These are phyloP conservation scores for Pleuronectes platessa DNA, from an alignment of 2,113 vertebrate genomes.

Conservation along the genomic window DNA sequence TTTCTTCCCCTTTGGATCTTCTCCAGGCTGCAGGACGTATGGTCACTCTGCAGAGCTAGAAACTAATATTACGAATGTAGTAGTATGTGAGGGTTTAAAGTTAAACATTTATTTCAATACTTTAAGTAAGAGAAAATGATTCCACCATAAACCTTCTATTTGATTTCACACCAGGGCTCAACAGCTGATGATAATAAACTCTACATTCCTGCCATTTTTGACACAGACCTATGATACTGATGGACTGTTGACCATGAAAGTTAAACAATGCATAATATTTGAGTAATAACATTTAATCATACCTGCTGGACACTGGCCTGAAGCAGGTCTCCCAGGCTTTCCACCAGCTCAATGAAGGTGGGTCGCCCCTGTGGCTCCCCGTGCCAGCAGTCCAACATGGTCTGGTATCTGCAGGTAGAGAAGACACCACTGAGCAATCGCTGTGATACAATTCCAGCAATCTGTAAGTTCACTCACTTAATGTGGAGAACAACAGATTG, in stretches of 20 bases:
- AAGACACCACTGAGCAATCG: constrained; percentile 24
- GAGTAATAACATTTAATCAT: constrained; percentile 1
- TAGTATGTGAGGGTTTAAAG: constrained; percentile 2
- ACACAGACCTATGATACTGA: not conserved
- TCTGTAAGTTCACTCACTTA: not conserved
- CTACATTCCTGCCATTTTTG: not conserved
- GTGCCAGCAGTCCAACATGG: constrained; percentile 95
- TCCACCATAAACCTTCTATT: not conserved
- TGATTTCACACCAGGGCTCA: not conserved
- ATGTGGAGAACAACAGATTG: not conserved
- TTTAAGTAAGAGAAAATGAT: not conserved
- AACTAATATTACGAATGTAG: not conserved
- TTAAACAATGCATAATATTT: not conserved
- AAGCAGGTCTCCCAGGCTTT: constrained; percentile 91
- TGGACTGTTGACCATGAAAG: not conserved
- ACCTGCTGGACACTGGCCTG: constrained; percentile 97
- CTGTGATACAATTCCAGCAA: not conserved
- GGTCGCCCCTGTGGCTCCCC: constrained; percentile 86
- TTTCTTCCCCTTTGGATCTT: not conserved
- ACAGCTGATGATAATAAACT: constrained; percentile 5
- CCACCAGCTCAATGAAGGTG: constrained; percentile 91
- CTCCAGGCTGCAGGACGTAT: not conserved
- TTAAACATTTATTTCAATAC: not conserved
- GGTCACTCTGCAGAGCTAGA: not conserved
- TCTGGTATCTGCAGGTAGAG: constrained; percentile 85